Conservation (phyloP, 2,888 invertebrate species). For the Phengaris arion region DNA sequence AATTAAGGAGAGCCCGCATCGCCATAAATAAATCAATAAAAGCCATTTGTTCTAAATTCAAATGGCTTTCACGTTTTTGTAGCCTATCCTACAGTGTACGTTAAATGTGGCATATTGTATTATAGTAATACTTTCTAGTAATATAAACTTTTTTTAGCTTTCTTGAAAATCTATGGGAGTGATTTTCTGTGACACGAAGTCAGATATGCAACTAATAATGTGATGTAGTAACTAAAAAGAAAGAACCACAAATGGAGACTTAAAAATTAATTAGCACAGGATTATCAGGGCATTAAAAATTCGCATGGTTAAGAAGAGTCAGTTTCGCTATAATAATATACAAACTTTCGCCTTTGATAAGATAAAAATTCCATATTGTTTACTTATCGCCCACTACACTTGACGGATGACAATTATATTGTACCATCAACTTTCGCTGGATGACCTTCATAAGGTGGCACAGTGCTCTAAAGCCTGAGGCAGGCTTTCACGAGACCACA, state of each 20-base stretch:
- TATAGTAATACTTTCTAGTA: background rate
- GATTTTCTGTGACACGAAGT: background rate
- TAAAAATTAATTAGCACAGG: too few relatives aligned
- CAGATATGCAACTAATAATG: background rate
- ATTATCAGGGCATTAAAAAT: too few relatives aligned
- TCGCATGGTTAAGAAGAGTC: too few relatives aligned
- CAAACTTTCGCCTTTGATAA: slow-evolving; percentile 16
- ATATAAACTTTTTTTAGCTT: background rate
- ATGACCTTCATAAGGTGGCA: slow-evolving; percentile 60
- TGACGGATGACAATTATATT: slow-evolving; percentile 57
- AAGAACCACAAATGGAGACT: too few relatives aligned
- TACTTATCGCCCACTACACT: slow-evolving; percentile 47
- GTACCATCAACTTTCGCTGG: slow-evolving; percentile 66
- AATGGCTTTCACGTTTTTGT: background rate
- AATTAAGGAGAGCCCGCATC: slow-evolving; percentile 8
- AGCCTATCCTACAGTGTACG: background rate
- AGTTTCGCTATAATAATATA: background rate
- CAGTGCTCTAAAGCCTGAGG: slow-evolving; percentile 57
- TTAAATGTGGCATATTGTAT: background rate
- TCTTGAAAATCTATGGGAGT: background rate
- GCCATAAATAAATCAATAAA: background rate
- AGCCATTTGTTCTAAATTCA: slow-evolving; percentile 6
- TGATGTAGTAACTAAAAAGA: background rate
- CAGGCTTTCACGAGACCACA: slow-evolving; percentile 57
- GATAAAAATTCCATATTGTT: slow-evolving; percentile 16